phyloP scores from a whole-genome alignment of 2,888 invertebrate species.

The Agapostemon virescens region DNA sequence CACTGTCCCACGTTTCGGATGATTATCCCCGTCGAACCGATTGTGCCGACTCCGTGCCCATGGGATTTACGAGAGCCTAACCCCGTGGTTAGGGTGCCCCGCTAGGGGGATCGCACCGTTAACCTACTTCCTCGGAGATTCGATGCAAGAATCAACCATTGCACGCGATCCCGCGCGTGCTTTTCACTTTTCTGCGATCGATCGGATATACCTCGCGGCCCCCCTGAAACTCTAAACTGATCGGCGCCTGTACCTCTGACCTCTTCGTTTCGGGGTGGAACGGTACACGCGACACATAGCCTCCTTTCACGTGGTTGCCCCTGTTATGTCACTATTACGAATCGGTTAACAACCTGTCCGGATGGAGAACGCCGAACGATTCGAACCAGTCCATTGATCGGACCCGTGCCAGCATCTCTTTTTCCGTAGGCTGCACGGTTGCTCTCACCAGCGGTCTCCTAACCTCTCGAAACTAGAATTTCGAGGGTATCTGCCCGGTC shows the following conservation, averaged over 20 bases:
- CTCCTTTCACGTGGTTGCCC: background rate
- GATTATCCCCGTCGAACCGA: constrained; percentile 7
- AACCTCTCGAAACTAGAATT: background rate
- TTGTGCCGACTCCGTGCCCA: background rate
- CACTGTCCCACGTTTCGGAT: constrained; percentile 7
- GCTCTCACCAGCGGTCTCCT: background rate
- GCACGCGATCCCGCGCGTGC: constrained; percentile 19
- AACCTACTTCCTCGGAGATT: constrained; percentile 35
- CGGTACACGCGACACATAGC: constrained; percentile 8
- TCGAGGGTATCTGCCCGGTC: background rate
- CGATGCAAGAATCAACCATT: constrained; percentile 31
- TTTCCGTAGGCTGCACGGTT: too few relatives aligned
- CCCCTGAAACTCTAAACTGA: background rate
- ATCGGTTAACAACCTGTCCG: constrained; percentile 10
- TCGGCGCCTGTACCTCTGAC: background rate
- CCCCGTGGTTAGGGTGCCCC: background rate
- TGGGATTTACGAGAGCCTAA: background rate
- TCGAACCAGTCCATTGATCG: constrained; percentile 38
- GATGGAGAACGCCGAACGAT: constrained; percentile 11
- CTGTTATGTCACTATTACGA: constrained; percentile 7
- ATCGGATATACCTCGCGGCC: background rate
- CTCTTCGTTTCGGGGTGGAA: background rate
- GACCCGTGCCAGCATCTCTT: constrained; percentile 18
- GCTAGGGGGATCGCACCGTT: constrained; percentile 9
- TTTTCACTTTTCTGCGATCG: constrained; percentile 24